A percentile compares a stretch with the other conserved stretches of the same genome.
Conservation (phyloP, 37 sponge, comb jelly and placozoan species). For the Axinella damicornis region DNA sequence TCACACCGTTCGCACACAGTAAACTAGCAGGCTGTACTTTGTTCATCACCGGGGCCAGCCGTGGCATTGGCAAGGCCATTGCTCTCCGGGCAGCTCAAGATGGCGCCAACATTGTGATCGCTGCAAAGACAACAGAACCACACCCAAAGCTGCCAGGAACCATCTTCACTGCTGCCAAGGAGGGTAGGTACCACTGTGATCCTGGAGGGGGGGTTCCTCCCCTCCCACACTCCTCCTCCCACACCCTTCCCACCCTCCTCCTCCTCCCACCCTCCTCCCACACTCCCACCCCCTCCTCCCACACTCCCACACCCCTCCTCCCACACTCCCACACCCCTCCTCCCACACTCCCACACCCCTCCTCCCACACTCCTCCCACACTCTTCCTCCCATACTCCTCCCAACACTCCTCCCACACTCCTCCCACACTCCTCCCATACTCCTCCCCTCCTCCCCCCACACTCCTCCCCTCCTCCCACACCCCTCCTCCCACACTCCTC, state of each 20-base stretch:
- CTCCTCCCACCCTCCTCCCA: background rate
- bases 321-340: no score
- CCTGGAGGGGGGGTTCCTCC: background rate
- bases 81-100: constrained; percentile 93
- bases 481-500: no score
- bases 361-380: no score
- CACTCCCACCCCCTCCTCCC: background rate
- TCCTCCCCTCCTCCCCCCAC: no score
- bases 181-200: constrained; percentile 61
- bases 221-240: background rate
- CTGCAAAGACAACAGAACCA: constrained; percentile 94
- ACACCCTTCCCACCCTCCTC: background rate
- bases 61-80: constrained; percentile 99
- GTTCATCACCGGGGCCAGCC: constrained; percentile 97
- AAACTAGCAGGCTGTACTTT: constrained; percentile 89
- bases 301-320: no score
- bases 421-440: no score
- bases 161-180: constrained; percentile 97
- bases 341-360: no score
- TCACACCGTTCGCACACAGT: background rate
- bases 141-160: constrained; percentile 99
- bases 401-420: no score
- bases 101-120: constrained; percentile 97
- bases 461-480: no score
- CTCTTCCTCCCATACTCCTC: no score